These are phyloP conservation scores for Hoplodrina blanda DNA, from an alignment of 2,888 invertebrate species.

Conservation along the genomic window DNA sequence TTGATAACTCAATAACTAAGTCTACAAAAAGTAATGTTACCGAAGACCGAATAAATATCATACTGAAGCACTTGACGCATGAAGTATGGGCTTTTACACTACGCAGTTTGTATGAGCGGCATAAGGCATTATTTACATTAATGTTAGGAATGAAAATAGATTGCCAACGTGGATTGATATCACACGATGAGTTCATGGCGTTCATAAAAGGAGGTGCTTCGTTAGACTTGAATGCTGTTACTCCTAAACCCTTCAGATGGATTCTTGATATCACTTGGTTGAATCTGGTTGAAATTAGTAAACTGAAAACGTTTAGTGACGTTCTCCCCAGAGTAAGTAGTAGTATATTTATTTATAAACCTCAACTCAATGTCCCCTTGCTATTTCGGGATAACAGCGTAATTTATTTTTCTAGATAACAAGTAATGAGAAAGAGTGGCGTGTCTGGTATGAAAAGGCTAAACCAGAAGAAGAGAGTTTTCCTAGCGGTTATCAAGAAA, in stretches of 20 bases:
- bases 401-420: conserved; percentile 91
- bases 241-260: conserved; percentile 98
- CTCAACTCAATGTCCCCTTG: neutral
- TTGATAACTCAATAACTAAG: conserved; percentile 98
- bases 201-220: conserved; percentile 99
- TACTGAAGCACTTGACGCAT: conserved; percentile 96
- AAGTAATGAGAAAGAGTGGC: conserved; percentile 96
- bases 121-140: conserved; percentile 97
- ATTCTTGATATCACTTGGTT: conserved; percentile 99
- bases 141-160: conserved; percentile 99
- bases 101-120: conserved; percentile 97
- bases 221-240: conserved; percentile 97
- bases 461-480: conserved; percentile 97
- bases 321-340: conserved; percentile 93
- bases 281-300: conserved; percentile 98
- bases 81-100: conserved; percentile 98
- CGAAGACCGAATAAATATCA: conserved; percentile 96
- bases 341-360: neutral
- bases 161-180: conserved; percentile 94
- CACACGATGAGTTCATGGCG: conserved; percentile 97
- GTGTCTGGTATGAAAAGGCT: conserved; percentile 97
- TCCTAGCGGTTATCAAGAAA: conserved; percentile 96
- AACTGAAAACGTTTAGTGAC: conserved; percentile 94
- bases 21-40: conserved; percentile 96
- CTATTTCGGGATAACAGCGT: too few species aligned